A percentile compares a stretch with the other conserved stretches of the same genome.
phyloP scores from a whole-genome alignment of 2,113 vertebrate species.

The Fulica atra region DNA sequence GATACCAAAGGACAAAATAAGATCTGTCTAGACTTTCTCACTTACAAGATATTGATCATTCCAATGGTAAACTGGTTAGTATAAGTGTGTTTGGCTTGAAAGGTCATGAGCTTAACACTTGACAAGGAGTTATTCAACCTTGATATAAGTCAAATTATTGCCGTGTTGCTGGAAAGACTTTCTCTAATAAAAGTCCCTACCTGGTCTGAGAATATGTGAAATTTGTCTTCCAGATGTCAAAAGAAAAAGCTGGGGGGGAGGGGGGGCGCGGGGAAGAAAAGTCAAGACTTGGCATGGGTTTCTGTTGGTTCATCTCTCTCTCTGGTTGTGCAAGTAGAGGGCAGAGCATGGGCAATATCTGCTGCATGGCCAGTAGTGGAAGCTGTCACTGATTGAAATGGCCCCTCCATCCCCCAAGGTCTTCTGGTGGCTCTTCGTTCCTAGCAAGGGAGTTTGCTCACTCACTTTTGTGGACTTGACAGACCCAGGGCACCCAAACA shows the following conservation, averaged over 20 bases:
- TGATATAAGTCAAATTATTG: constrained; percentile 65
- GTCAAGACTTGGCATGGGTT: not conserved
- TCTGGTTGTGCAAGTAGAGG: not conserved
- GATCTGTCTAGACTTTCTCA: constrained; percentile 64
- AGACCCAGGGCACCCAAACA: accelerated
- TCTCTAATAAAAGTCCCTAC: constrained; percentile 8
- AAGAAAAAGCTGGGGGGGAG: not conserved
- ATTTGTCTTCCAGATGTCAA: constrained; percentile 9
- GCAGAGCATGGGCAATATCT: not conserved
- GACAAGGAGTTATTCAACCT: constrained; percentile 58
- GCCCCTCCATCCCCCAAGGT: not conserved
- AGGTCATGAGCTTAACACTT: constrained; percentile 59
- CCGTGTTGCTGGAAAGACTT: constrained; percentile 14
- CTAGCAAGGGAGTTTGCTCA: not conserved
- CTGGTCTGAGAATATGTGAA: constrained; percentile 4
- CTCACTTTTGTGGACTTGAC: accelerated
- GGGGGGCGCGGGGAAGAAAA: not conserved
- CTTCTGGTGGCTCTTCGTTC: not conserved
- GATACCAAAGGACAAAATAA: constrained; percentile 67
- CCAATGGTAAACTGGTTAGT: constrained; percentile 69
- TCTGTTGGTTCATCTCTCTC: not conserved
- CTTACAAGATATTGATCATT: constrained; percentile 65
- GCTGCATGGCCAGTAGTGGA: not conserved
- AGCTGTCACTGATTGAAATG: not conserved
- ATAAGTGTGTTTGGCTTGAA: constrained; percentile 54